Evolutionary conservation across 2,888 invertebrate species (phyloP), one percentile per base, ranked within the genome.

Genomic region (Andrena minutula): DNA sequence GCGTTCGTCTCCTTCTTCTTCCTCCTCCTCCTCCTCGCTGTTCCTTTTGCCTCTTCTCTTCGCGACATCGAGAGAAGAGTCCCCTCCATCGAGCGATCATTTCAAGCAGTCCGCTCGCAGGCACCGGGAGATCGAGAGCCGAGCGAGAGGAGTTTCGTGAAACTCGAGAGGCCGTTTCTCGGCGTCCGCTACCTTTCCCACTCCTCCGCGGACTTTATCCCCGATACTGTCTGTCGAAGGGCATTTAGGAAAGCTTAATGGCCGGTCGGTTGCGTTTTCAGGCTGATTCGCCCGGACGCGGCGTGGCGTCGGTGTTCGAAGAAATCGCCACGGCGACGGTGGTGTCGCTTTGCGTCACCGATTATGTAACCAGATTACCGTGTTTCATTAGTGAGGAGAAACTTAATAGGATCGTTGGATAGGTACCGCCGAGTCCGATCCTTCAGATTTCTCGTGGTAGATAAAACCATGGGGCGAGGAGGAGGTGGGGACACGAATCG

Each of bases 351-450:
- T 79, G 80, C 81, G 80, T 82, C 74, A 80, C 26, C 60, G 30
- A 73, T 81, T 79, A 26, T 58, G 74, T 66, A 81, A 79, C 60
- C 26, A 51, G 69, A 81, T 80, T 74, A 66, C 69, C 61, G 64
- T 12, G 66, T 79, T 73, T 69, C 81, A 70, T 82, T 82, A 66
- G 80, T 41, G 30, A 65, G 69, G 70, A 74, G 81, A 70, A 82
- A 80, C 56, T 74, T 70, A 56, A 61, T 73, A 64, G 79, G 30
- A 47, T 61, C 61, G 66, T 71, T 79, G 63, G 74, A 66, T 41
- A 41, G 41, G 16, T 63, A 35, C 49, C 53, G 20, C 30, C 58
- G 63, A 32, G 72, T 58, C 12, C n/a, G 64, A 60, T 51, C 32
- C 41, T 49, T 60, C 26, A 8, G 41, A n/a, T 41, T 47, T 61